A percentile compares a stretch with the other conserved stretches of the same genome.
These are phyloP conservation scores for Protula sp. DNA, from an alignment of 2,888 invertebrate genomes.

Conservation along the genomic window DNA sequence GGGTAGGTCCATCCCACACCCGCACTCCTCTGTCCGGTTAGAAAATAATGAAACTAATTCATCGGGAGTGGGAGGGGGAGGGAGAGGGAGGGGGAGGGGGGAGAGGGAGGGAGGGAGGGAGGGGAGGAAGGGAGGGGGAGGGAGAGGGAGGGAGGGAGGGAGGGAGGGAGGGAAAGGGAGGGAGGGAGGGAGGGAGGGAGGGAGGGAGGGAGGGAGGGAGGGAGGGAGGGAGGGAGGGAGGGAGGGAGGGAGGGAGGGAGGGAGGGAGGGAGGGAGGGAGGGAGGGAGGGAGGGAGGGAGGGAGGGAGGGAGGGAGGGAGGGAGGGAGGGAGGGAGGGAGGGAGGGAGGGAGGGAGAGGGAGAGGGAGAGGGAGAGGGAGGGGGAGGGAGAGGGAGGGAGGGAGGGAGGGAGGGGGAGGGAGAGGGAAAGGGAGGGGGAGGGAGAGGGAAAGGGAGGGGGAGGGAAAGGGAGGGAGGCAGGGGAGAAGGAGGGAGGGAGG, in stretches of 20 bases:
- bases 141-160: no score
- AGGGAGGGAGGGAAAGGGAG: no score
- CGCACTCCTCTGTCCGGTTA: no score
- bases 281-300: background rate
- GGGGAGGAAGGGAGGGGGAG: no score
- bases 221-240: no score
- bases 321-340: background rate
- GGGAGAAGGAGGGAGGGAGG: background rate
- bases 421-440: constrained; percentile 1
- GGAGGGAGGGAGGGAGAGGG: background rate
- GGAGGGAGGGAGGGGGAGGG: background rate
- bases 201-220: background rate
- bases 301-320: background rate
- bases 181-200: no score
- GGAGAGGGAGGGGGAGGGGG: no score
- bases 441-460: background rate
- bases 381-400: background rate
- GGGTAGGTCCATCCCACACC: no score
- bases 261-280: background rate
- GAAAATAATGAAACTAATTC: no score
- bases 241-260: background rate
- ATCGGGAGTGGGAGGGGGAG: no score
- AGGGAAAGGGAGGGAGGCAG: background rate
- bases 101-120: no score
- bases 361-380: background rate